A percentile compares a stretch with the other conserved stretches of the same genome.
These are phyloP conservation scores for Zaprionus inermis DNA, from an alignment of 1,140 invertebrate genomes.

Conservation along the genomic window DNA sequence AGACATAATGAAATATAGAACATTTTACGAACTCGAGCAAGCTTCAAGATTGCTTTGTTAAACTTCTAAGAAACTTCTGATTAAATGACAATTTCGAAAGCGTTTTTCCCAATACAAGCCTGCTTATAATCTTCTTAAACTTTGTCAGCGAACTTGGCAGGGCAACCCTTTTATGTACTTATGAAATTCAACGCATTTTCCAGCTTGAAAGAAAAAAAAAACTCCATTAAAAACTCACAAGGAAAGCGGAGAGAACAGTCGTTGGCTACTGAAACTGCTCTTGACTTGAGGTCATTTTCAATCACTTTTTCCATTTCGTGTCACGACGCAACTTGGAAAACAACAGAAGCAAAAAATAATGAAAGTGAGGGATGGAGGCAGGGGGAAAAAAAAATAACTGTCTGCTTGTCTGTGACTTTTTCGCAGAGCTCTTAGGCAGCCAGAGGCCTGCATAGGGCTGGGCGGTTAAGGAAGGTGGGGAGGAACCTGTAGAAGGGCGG, in stretches of 20 bases:
- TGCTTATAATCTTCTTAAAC: conserved; percentile 21
- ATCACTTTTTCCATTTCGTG: conserved; percentile 78
- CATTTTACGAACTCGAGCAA: not conserved
- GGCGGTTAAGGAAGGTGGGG: conserved; percentile 14
- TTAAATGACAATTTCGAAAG: not conserved
- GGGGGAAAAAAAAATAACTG: conserved; percentile 30
- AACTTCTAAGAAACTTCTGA: not conserved
- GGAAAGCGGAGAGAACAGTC: conserved; percentile 30
- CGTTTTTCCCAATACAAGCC: not conserved
- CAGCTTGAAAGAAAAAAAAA: not conserved
- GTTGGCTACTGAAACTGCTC: conserved; percentile 60
- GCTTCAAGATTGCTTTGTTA: not conserved
- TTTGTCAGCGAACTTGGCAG: conserved; percentile 3
- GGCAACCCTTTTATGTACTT: conserved; percentile 41
- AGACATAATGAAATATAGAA: not conserved
- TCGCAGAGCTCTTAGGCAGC: conserved; percentile 32
- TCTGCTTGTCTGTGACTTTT: conserved; percentile 64
- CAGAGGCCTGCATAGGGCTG: conserved; percentile 19
- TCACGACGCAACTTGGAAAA: conserved; percentile 68
- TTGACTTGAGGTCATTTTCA: conserved; percentile 82
- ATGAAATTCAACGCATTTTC: conserved; percentile 30
- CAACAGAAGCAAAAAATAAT: conserved; percentile 42
- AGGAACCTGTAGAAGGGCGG: not conserved
- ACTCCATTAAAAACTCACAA: conserved; percentile 73
- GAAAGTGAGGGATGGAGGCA: not conserved